Conservation (phyloP, 2,888 invertebrate genomes). For the Drosophila cyrtoloma region DNA sequence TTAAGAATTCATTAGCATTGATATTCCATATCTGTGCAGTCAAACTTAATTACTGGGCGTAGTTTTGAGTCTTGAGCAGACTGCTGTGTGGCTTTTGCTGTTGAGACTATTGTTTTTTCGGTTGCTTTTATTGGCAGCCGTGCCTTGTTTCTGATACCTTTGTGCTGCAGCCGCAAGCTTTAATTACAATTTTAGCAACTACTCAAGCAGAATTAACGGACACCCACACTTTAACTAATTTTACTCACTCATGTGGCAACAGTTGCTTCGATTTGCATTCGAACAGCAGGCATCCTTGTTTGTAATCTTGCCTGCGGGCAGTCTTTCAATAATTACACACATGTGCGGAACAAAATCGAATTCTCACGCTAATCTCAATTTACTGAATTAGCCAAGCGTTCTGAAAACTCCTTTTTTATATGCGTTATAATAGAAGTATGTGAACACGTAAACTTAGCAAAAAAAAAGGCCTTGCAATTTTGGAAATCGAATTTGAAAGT, state of each 20-base stretch:
- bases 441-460: not conserved
- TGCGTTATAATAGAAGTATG: not conserved
- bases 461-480: not conserved
- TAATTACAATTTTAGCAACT: constrained; percentile 62
- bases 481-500: not conserved
- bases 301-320: not conserved
- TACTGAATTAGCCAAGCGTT: constrained; percentile 2
- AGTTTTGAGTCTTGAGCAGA: constrained; percentile 19
- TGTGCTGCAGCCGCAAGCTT: constrained; percentile 32
- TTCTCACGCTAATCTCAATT: constrained; percentile 33
- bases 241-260: constrained; percentile 23
- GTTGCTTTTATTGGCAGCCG: constrained; percentile 5
- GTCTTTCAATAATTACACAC: not conserved
- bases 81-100: constrained; percentile 1
- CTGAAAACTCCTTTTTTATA: not conserved
- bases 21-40: constrained; percentile 33
- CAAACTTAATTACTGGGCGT: constrained; percentile 34
- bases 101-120: not conserved
- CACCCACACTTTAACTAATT: not conserved
- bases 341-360: not conserved
- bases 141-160: constrained; percentile 24
- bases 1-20: constrained; percentile 8
- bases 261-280: not conserved
- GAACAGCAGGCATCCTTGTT: not conserved
- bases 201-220: constrained; percentile 35